Evolutionary conservation across 2,797 vertebrate genomes (phyloP).

Genomic region (Brachyalestes nurse): DNA sequence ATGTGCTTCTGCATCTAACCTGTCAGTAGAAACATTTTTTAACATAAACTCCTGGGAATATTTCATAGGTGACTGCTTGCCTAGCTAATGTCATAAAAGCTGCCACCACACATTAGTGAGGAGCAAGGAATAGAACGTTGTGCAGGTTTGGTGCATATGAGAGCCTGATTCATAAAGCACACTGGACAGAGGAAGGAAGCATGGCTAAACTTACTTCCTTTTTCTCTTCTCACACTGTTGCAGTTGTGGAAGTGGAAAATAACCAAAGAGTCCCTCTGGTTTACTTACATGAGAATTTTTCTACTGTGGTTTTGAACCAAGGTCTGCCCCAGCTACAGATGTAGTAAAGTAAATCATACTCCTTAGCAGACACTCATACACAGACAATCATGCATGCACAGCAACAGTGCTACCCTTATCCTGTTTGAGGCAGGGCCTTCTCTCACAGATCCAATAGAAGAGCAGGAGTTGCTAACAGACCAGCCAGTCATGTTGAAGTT

Average conservation of each 20-base stretch:
- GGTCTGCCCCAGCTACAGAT: conserved; percentile 35
- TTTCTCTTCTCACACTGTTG: conserved; percentile 43
- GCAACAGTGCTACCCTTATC: conserved; percentile 40
- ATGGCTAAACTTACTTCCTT: conserved; percentile 35
- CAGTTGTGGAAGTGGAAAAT: conserved; percentile 28
- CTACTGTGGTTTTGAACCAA: conserved; percentile 30
- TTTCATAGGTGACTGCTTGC: neutral
- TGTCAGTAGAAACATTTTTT: neutral
- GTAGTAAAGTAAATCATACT: conserved; percentile 30
- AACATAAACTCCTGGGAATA: neutral
- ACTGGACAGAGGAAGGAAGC: conserved; percentile 52
- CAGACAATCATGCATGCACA: conserved; percentile 41
- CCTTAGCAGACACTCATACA: conserved; percentile 20
- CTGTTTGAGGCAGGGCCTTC: conserved; percentile 36
- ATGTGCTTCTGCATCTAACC: neutral
- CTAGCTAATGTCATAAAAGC: neutral
- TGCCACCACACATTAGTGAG: conserved; percentile 12
- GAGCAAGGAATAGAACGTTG: conserved; percentile 7
- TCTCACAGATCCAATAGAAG: conserved; percentile 47
- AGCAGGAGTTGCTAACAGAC: neutral
- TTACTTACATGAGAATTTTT: conserved; percentile 41
- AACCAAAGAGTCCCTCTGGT: conserved; percentile 26
- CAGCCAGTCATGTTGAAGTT: conserved; percentile 41
- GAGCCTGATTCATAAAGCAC: conserved; percentile 47
- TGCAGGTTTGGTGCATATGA: conserved; percentile 15